Base-by-base conservation (phyloP, 1,140 invertebrate genomes). In the Drosophila simulans region DNA sequence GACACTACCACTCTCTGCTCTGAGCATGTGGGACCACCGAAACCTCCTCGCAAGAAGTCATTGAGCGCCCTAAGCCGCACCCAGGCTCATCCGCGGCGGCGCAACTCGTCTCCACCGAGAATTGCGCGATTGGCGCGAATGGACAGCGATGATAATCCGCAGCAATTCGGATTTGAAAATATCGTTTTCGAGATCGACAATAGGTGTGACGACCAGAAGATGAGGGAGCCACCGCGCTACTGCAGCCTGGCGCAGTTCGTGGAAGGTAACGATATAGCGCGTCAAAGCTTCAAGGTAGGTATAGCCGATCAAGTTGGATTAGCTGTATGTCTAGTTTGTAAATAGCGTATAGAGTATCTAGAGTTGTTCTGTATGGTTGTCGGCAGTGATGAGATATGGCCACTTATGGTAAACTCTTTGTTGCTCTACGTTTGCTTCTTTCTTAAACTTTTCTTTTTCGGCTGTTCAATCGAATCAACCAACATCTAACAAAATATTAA, bases 241-340 rank as follows among this genome's bases (percentile, higher is more conserved):
- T 96, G 95, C 81, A 96, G 95, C 86, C 92, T 96, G 75, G 96
- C 96, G 5, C 94, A 96, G 74, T 96, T 96, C 82, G 95, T 95
- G 65, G 96, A 96, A 93, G 96, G 96, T 35, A 96, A 94, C 89
- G 96, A 97, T 86, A 97, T 97, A 60, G 96, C 95, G 1, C 94
- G 95, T 51, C 94, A 94, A 83, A 97, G 96, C 4, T 95, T 96
- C 82, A 95, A 95, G 80, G 94, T 93, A 90, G 69, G 89, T 78
- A 46, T 73, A 34, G 34, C 15, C 10, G 17, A 57, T 22, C 1
- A 22, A 51, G 49, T 56, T 49, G 35, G 57, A 52, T 59, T 58
- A 56, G 37, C 53, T 65, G 58, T 77, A 55, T 45, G 57, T 8
- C 17, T 71, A 70, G 45, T 31, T 49, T 77, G 71, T 45, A 31